phyloP scores from a whole-genome alignment of 1,140 invertebrate genomes.

The Harlomillsia oculata region DNA sequence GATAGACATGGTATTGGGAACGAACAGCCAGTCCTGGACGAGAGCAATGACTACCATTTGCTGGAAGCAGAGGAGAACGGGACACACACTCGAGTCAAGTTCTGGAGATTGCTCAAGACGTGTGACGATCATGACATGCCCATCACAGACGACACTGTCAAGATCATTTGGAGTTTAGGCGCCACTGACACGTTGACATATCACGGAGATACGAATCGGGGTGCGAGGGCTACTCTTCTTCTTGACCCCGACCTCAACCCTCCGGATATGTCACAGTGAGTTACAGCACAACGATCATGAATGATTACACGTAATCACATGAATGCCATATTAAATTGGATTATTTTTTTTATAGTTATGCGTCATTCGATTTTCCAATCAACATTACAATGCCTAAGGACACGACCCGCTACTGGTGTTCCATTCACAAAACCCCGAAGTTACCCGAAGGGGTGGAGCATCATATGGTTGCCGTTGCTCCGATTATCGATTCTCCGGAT shows the following conservation, averaged over 20 bases:
- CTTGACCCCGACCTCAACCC: background rate
- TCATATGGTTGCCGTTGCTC: too few relatives aligned
- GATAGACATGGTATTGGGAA: conserved; percentile 54
- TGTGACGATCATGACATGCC: conserved; percentile 44
- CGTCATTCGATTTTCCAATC: background rate
- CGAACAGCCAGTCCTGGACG: conserved; percentile 53
- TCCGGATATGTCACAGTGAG: background rate
- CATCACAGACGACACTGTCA: background rate
- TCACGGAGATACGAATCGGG: background rate
- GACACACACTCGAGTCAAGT: conserved; percentile 59
- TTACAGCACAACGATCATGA: background rate
- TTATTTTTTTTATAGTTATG: background rate
- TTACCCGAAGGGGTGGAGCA: background rate
- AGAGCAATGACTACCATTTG: conserved; percentile 57
- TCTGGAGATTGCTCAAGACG: conserved; percentile 55
- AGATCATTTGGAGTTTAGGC: background rate
- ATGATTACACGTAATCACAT: background rate
- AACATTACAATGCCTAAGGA: background rate
- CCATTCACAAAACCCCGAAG: background rate
- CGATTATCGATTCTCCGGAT: too few relatives aligned
- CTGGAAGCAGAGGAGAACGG: conserved; percentile 58
- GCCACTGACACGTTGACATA: background rate
- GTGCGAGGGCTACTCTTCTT: background rate
- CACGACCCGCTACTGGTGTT: background rate
- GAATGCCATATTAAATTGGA: too few relatives aligned